These are phyloP conservation scores for Tridacna crocea DNA, from an alignment of 2,888 invertebrate genomes.

Conservation along the genomic window DNA sequence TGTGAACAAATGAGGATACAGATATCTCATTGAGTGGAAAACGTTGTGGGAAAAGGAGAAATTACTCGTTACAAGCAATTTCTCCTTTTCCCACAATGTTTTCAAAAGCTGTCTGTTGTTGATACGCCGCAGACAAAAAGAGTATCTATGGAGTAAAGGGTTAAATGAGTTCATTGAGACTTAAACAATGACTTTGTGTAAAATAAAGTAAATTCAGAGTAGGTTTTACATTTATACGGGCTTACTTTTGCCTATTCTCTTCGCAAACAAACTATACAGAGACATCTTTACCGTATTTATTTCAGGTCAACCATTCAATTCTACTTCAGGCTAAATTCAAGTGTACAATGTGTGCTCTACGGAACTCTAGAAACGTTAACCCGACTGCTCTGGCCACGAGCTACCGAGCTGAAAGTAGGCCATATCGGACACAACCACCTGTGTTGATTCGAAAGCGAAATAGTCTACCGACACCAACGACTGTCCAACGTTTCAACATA, in stretches of 20 bases:
- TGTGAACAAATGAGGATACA: neutral
- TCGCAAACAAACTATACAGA: too few species aligned
- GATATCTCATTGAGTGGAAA: neutral
- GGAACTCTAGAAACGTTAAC: neutral
- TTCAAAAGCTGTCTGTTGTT: neutral
- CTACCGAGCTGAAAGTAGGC: conserved; percentile 34
- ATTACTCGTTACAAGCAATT: neutral
- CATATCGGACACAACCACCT: conserved; percentile 22
- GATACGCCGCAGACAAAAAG: neutral
- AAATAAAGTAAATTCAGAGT: too few species aligned
- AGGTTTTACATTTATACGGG: too few species aligned
- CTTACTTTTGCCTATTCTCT: too few species aligned
- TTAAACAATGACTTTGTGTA: too few species aligned
- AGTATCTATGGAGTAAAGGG: neutral
- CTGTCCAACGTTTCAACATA: neutral
- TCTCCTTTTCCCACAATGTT: neutral
- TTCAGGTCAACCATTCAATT: too few species aligned
- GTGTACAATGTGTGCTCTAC: conserved; percentile 10
- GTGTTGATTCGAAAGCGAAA: neutral
- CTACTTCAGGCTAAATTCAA: too few species aligned
- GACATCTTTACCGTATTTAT: too few species aligned
- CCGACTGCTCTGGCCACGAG: conserved; percentile 27
- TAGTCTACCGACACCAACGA: neutral
- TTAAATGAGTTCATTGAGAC: neutral
- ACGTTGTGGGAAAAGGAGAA: neutral